phyloP scores from a whole-genome alignment of 2,888 invertebrate species.

The Amblyteles armatorius region DNA sequence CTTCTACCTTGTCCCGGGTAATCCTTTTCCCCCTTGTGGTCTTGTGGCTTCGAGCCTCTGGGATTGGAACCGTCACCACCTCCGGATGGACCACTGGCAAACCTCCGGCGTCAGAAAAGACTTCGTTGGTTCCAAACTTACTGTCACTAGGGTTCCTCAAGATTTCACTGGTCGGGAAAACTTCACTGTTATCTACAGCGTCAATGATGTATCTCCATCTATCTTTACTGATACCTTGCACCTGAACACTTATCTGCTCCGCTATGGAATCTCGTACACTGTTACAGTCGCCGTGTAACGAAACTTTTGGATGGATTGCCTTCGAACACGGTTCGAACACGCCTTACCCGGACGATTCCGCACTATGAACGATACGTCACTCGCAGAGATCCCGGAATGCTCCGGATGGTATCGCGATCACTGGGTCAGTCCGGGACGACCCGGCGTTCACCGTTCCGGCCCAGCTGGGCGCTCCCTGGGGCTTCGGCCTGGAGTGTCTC shows the following conservation, averaged over 20 bases:
- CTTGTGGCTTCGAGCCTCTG: not conserved
- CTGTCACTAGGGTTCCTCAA: not conserved
- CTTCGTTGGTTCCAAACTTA: not conserved
- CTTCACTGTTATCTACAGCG: conserved; percentile 35
- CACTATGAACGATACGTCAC: conserved; percentile 23
- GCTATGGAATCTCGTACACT: not conserved
- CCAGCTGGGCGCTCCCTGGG: no score
- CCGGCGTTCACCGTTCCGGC: not conserved
- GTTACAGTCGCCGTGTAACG: conserved; percentile 13
- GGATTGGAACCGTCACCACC: not conserved
- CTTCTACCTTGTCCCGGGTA: not conserved
- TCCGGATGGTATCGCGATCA: conserved; percentile 4
- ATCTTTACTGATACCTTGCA: not conserved
- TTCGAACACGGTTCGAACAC: conserved; percentile 39
- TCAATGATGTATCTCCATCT: conserved; percentile 17
- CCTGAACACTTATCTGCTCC: not conserved
- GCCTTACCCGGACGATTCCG: not conserved
- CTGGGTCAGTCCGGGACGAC: not conserved
- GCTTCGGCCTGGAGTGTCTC: not conserved
- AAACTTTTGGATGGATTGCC: conserved; percentile 47
- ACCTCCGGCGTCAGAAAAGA: not conserved
- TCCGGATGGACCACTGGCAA: not conserved
- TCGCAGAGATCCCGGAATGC: conserved; percentile 32
- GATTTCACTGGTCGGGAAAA: conserved; percentile 42
- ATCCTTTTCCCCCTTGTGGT: not conserved